Evolutionary conservation across 2,888 invertebrate genomes (phyloP).

Genomic region (Rotaria magnacalcarata): DNA sequence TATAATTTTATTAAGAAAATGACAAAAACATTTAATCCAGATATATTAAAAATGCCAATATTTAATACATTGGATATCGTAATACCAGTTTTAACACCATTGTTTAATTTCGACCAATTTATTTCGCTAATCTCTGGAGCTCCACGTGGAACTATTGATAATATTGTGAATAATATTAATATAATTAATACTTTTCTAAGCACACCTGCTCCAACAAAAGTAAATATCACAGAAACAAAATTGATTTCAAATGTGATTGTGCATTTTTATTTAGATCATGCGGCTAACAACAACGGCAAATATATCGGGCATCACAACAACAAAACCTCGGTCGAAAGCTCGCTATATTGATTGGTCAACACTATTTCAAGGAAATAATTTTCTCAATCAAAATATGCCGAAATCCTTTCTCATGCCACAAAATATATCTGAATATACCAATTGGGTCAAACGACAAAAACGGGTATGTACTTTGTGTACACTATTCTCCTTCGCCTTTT

Average conservation of each 20-base stretch:
- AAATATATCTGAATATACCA: neutral
- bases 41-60: neutral
- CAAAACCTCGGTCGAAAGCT: neutral
- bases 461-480: neutral
- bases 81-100: neutral
- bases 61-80: neutral
- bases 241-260: no score
- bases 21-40: neutral
- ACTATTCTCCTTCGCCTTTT: no score
- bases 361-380: neutral
- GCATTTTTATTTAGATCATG: neutral
- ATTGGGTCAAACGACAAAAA: slow-evolving; percentile 31
- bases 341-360: slow-evolving; percentile 22
- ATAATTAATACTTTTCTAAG: neutral
- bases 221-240: neutral
- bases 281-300: slow-evolving; percentile 22
- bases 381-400: neutral
- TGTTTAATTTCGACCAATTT: neutral
- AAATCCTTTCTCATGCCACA: neutral
- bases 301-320: neutral
- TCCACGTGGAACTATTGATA: slow-evolving; percentile 32
- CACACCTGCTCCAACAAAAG: neutral
- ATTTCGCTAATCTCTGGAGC: neutral
- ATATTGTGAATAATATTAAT: neutral
- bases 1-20: slow-evolving; percentile 31